Conservation (phyloP, 2,797 vertebrate genomes). For the Borostomias antarcticus region DNA sequence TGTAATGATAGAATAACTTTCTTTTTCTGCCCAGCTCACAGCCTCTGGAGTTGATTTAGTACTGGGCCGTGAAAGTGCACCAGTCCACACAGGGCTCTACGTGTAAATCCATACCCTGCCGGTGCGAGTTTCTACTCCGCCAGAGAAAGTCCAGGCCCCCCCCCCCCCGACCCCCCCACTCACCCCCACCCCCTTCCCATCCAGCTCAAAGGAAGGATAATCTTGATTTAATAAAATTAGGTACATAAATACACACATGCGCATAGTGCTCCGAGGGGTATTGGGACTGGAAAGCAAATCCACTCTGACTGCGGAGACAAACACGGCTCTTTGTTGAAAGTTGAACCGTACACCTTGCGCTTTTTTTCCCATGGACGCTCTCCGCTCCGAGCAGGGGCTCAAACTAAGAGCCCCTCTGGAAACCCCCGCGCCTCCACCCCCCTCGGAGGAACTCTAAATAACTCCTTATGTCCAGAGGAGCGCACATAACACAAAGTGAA, state of each 20-base stretch:
- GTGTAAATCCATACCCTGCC: slow-evolving; percentile 48
- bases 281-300: slow-evolving; percentile 45
- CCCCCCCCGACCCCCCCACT: too few relatives aligned
- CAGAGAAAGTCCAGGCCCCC: slow-evolving; percentile 37
- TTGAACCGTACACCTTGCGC: slow-evolving; percentile 37
- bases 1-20: slow-evolving; percentile 68
- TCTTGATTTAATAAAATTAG: slow-evolving; percentile 58
- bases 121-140: slow-evolving; percentile 38
- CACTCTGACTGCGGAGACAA: slow-evolving; percentile 45
- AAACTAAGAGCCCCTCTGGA: slow-evolving; percentile 22
- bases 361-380: slow-evolving; percentile 43
- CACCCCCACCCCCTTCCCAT: too few relatives aligned
- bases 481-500: slow-evolving; percentile 14
- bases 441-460: slow-evolving; percentile 29
- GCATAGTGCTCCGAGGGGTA: slow-evolving; percentile 38
- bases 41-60: slow-evolving; percentile 69
- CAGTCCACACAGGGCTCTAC: slow-evolving; percentile 44
- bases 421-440: slow-evolving; percentile 10
- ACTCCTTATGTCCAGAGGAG: slow-evolving; percentile 33
- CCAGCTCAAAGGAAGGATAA: slow-evolving; percentile 45
- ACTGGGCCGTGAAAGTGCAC: slow-evolving; percentile 52
- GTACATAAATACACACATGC: slow-evolving; percentile 54
- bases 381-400: slow-evolving; percentile 30
- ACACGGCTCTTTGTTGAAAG: slow-evolving; percentile 44
- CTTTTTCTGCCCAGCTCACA: slow-evolving; percentile 45